Evolutionary conservation across 2,113 vertebrate species (phyloP), one percentile per base, ranked within the genome.

Genomic region (Trematocara variabile): DNA sequence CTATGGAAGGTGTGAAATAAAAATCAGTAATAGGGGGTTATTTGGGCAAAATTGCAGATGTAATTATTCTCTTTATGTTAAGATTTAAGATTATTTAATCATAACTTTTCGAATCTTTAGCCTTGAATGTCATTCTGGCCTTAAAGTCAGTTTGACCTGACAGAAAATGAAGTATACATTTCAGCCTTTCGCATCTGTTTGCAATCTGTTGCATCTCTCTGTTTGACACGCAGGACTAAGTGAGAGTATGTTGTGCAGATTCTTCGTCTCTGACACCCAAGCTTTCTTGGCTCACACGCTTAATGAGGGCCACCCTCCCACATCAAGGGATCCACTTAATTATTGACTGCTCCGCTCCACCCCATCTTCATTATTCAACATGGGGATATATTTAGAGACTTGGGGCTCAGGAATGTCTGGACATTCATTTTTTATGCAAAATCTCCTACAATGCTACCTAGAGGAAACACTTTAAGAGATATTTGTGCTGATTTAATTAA

Each of bases 311-410:
- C 87, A 75, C 96, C 94, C 93, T 97, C 86, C 95, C 92, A 95
- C 96, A 92, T 94, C 94, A 95, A 96, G 92, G 94, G 82, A 92
- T 83, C 20, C 90, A 87, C 93, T 97, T 95, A 97, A 97, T 97
- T 97, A 97, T 97, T 97, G 95, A 97, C 95, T 86, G 94, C 95
- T 80, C 92, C 92, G 95, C 97, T 95, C 96, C 93, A 95, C 94
- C 94, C 93, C 78, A 2, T 18, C 89, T 97, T 81, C 94, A 95
- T 97, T 97, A 97, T 98, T 98, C 95, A 96, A 90, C 91, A 86
- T 14, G 53, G 84, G 84, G 82, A 92, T 97, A 96, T 96, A 95
- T 97, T 97, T 97, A 96, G 96, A 93, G 81, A 82, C 91, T 83
- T 80, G 84, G 88, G 92, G 85, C 93, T 93, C 88, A 80, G 86